Percentiles rank a stretch among this genome's conserved stretches.
Conservation (phyloP, 1,140 invertebrate species). For the Vanessa atalanta region DNA sequence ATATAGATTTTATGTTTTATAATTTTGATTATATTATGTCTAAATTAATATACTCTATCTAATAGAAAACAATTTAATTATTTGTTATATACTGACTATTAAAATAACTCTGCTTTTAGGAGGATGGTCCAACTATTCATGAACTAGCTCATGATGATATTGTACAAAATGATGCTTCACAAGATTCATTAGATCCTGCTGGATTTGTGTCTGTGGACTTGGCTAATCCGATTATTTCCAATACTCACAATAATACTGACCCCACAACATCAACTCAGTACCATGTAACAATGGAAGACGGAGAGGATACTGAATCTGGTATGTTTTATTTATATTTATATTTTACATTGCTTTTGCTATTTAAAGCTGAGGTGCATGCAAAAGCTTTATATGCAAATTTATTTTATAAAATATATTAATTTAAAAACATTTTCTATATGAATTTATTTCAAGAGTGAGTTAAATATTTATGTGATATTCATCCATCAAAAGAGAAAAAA, state of each 20-base stretch:
- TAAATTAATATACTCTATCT: no score
- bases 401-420: no score
- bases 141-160: constrained; percentile 75
- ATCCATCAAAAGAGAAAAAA: background rate
- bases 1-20: constrained; percentile 28
- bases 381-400: background rate
- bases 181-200: constrained; percentile 55
- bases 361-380: background rate
- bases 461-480: background rate
- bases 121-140: constrained; percentile 78
- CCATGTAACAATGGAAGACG: constrained; percentile 74
- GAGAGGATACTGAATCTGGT: constrained; percentile 68
- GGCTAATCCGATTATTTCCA: constrained; percentile 36
- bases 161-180: constrained; percentile 59
- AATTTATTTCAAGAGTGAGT: no score
- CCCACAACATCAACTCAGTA: constrained; percentile 54
- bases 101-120: constrained; percentile 48
- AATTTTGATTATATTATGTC: no score
- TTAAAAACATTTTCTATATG: no score
- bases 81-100: background rate
- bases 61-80: no score
- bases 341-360: background rate
- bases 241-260: constrained; percentile 45
- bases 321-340: constrained; percentile 13
- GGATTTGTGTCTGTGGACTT: constrained; percentile 60